Percentiles rank a stretch among this genome's conserved stretches.
Evolutionary conservation across 2,797 vertebrate species (phyloP).

Genomic region (Staurois parvus): DNA sequence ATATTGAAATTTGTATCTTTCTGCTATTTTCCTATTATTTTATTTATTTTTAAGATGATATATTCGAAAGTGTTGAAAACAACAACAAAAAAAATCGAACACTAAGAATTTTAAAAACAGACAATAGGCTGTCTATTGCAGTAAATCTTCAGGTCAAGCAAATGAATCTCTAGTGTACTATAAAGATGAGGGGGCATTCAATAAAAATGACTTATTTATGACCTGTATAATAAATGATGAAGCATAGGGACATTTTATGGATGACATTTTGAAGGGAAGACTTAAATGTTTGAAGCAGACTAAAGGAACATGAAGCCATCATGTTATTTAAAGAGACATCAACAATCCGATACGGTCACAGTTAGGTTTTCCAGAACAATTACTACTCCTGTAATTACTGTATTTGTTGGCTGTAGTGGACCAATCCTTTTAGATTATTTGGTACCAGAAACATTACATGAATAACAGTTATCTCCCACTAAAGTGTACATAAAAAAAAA

Average conservation of each 20-base stretch:
- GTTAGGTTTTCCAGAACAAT: slow-evolving; percentile 6
- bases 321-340: slow-evolving; percentile 12
- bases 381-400: neutral
- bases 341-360: neutral
- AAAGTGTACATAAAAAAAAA: too few relatives aligned
- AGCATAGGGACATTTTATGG: slow-evolving; percentile 32
- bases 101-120: too few relatives aligned
- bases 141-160: neutral
- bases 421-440: neutral
- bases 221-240: slow-evolving; percentile 21
- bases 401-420: neutral
- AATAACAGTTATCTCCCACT: neutral
- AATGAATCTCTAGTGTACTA: slow-evolving; percentile 29
- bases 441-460: neutral
- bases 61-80: too few relatives aligned
- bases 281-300: slow-evolving; percentile 7
- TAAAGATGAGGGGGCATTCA: slow-evolving; percentile 42
- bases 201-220: slow-evolving; percentile 54
- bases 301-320: slow-evolving; percentile 9
- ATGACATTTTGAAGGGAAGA: slow-evolving; percentile 11
- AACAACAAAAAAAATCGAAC: too few relatives aligned
- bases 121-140: too few relatives aligned
- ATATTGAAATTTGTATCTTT: too few relatives aligned
- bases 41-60: too few relatives aligned
- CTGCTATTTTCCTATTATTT: too few relatives aligned